phyloP scores from a whole-genome alignment of 2,113 vertebrate species.

The Tychaedon coryphoeus region DNA sequence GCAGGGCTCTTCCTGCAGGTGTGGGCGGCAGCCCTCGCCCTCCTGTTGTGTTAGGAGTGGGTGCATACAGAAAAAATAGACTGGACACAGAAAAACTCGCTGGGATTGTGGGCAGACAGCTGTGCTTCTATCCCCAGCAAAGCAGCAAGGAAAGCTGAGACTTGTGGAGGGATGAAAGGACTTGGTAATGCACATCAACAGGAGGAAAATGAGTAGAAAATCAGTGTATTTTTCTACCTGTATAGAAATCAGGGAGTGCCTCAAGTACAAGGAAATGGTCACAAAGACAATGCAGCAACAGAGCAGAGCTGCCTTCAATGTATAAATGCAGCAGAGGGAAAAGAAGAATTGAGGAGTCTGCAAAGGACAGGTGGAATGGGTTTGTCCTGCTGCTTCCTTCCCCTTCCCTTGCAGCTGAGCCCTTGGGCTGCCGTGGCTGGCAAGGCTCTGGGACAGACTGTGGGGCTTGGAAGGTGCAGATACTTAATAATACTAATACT shows the following conservation, averaged over 20 bases:
- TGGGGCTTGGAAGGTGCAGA: not conserved
- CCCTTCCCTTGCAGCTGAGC: not conserved
- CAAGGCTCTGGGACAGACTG: not conserved
- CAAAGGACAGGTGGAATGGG: not conserved
- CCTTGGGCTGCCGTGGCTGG: not conserved
- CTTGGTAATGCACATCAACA: not conserved
- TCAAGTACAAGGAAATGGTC: not conserved
- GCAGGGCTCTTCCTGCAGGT: not conserved
- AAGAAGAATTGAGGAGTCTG: not conserved
- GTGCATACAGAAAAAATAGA: not conserved
- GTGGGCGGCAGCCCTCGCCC: not conserved
- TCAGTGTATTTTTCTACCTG: not conserved
- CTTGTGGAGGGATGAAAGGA: not conserved
- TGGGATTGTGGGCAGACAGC: not conserved
- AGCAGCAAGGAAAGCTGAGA: not conserved
- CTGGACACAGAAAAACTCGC: not conserved
- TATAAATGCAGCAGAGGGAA: not conserved
- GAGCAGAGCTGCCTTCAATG: not conserved
- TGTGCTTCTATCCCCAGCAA: not conserved
- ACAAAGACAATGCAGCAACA: not conserved
- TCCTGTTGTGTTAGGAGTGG: not conserved
- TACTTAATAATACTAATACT: not conserved
- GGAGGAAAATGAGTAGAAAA: not conserved
- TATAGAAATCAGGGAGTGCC: not conserved
- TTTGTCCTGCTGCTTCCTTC: not conserved